These are phyloP conservation scores for Hylaeus volcanicus DNA, from an alignment of 1,140 invertebrate species.

Conservation along the genomic window DNA sequence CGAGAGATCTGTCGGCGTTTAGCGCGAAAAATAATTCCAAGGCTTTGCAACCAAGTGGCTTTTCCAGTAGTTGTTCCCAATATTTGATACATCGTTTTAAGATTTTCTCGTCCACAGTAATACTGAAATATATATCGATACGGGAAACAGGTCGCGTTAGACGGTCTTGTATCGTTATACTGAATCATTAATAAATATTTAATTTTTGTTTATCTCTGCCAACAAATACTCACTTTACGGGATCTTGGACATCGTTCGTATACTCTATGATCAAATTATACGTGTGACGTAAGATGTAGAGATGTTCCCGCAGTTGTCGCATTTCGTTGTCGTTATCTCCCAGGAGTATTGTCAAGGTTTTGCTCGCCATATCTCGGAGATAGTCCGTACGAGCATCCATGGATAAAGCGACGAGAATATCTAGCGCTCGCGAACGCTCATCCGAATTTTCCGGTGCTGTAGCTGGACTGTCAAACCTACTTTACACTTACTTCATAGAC, in stretches of 20 bases:
- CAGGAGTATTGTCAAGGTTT: conserved; percentile 84
- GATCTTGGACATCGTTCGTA: conserved; percentile 74
- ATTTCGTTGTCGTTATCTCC: conserved; percentile 83
- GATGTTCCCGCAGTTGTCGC: conserved; percentile 84
- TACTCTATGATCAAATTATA: conserved; percentile 86
- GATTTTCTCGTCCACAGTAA: conserved; percentile 85
- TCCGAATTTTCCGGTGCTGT: conserved; percentile 80
- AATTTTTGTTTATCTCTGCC: background rate
- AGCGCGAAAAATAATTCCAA: conserved; percentile 90
- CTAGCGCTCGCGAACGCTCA: conserved; percentile 79
- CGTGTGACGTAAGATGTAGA: conserved; percentile 85
- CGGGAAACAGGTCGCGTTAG: background rate
- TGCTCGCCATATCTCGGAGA: conserved; percentile 83
- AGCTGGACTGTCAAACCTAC: conserved; percentile 54
- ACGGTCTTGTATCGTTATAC: background rate
- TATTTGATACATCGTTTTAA: conserved; percentile 88
- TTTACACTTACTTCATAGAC: background rate
- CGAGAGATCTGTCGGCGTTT: conserved; percentile 82
- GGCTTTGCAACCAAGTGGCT: conserved; percentile 88
- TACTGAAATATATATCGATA: conserved; percentile 69
- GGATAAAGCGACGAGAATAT: conserved; percentile 86
- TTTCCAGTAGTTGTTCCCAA: conserved; percentile 92
- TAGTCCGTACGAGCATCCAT: conserved; percentile 88
- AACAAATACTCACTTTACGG: conserved; percentile 55
- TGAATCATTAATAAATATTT: too few species aligned